phyloP scores from a whole-genome alignment of 2,888 invertebrate genomes.

The Monoplex corrugatus region DNA sequence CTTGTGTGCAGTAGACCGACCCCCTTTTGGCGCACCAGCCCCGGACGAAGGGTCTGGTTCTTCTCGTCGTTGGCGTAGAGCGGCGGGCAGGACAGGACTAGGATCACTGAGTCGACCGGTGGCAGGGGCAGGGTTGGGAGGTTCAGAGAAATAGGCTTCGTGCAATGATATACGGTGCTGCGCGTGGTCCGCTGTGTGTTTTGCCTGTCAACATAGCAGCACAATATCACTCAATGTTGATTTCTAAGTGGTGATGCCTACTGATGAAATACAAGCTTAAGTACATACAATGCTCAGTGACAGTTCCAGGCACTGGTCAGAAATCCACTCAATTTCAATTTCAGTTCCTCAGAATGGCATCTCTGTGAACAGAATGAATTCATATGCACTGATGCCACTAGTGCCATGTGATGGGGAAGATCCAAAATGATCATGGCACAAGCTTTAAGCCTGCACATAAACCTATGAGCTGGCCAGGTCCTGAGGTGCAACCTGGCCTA shows the following conservation, averaged over 20 bases:
- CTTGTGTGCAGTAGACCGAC: conserved; percentile 7
- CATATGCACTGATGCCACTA: too few relatives aligned
- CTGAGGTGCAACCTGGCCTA: too few relatives aligned
- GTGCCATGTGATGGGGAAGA: too few relatives aligned
- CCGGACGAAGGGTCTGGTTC: neutral
- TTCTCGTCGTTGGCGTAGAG: neutral
- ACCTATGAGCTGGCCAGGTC: too few relatives aligned
- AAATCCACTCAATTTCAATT: too few relatives aligned
- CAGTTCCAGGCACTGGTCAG: too few relatives aligned
- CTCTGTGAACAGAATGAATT: too few relatives aligned
- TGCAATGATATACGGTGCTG: conserved; percentile 62
- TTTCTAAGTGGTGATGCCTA: neutral
- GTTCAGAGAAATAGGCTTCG: conserved; percentile 33
- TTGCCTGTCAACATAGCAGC: conserved; percentile 73
- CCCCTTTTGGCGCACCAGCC: neutral
- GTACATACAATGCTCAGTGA: too few relatives aligned
- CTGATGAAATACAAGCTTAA: too few relatives aligned
- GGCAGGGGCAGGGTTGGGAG: conserved; percentile 26
- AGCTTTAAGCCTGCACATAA: too few relatives aligned
- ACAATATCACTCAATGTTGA: neutral
- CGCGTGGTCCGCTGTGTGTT: conserved; percentile 72
- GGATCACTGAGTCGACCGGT: conserved; percentile 36
- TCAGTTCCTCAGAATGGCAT: too few relatives aligned
- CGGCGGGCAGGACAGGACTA: neutral
- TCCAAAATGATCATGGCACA: too few relatives aligned